Evolutionary conservation across 2,797 vertebrate genomes (phyloP), one percentile per base, ranked within the genome.

Genomic region (Sebastes melanostomus): DNA sequence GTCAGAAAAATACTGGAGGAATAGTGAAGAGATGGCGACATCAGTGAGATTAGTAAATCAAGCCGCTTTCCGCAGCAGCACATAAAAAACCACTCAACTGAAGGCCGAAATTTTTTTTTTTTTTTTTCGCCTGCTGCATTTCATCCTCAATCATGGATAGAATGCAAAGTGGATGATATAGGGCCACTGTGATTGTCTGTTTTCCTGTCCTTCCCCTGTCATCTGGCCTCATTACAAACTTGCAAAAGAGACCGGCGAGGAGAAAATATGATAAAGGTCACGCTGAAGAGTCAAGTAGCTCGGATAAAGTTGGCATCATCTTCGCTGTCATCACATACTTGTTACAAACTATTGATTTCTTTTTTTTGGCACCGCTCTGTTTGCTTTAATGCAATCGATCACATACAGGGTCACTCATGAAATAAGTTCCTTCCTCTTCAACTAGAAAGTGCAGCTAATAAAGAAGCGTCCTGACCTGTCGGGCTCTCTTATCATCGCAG

Each of bases 81-180:
- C 77, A 79, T 63, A 91, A 92, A 93, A 89, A 91, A 84, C 79
- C 87, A 83, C 87, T 91, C 83, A 67, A 79, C 56, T 82, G 77
- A 90, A 91, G 91, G 88, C 82, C 50, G 20, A 75, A 29, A 2
- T 73, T 54, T 77, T 42, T 68, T 65, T 11, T 56, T 56, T 77
- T 42, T 69, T 13, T 50, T 62, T 46, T 10, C 22, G 30, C 25
- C 77, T 78, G 78, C 75, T 75, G 79, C 72, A 60, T 86, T 92
- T 88, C 61, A 81, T 86, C 68, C 59, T 80, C 72, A 86, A 83
- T 86, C 79, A 89, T 58, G 67, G 75, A 80, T 72, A 67, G 83
- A 85, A 92, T 79, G 78, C 56, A 82, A 81, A 81, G 27, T 27
- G 24, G 52, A 65, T 29, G 82, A 85, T 66, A 30, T 66, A 27